These are phyloP conservation scores for Drosophila helvetica DNA, from an alignment of 2,888 invertebrate genomes.

Conservation along the genomic window DNA sequence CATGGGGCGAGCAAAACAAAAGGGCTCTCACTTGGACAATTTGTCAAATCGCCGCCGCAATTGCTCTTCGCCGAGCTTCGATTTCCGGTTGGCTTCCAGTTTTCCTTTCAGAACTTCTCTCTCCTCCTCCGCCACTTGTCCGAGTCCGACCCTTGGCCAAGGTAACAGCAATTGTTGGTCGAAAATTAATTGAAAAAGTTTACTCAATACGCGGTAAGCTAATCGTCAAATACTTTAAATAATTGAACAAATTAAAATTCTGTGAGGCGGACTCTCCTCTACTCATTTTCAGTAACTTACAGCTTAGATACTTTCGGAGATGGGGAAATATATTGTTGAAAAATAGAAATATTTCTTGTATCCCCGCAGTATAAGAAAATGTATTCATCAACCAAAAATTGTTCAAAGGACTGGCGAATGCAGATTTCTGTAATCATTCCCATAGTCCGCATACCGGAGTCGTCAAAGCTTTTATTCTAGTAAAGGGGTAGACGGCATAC, in stretches of 20 bases:
- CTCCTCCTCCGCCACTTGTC: no score
- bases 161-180: conserved; percentile 51
- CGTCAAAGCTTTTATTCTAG: background rate
- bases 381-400: background rate
- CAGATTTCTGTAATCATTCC: background rate
- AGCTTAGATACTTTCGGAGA: background rate
- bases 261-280: no score
- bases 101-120: conserved; percentile 49
- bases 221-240: conserved; percentile 75
- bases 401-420: background rate
- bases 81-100: conserved; percentile 11
- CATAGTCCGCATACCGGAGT: background rate
- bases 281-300: conserved; percentile 50
- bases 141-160: conserved; percentile 42
- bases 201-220: conserved; percentile 51
- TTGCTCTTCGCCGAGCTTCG: conserved; percentile 52
- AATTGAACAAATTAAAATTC: conserved; percentile 60
- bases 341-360: no score
- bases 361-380: background rate
- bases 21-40: conserved; percentile 65
- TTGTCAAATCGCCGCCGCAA: conserved; percentile 78
- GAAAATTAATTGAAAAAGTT: conserved; percentile 77
- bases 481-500: no score
- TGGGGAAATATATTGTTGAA: background rate
- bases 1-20: conserved; percentile 53